A percentile compares a stretch with the other conserved stretches of the same genome.
These are phyloP conservation scores for Oncorhynchus tshawytscha DNA, from an alignment of 2,113 vertebrate genomes.

Conservation along the genomic window DNA sequence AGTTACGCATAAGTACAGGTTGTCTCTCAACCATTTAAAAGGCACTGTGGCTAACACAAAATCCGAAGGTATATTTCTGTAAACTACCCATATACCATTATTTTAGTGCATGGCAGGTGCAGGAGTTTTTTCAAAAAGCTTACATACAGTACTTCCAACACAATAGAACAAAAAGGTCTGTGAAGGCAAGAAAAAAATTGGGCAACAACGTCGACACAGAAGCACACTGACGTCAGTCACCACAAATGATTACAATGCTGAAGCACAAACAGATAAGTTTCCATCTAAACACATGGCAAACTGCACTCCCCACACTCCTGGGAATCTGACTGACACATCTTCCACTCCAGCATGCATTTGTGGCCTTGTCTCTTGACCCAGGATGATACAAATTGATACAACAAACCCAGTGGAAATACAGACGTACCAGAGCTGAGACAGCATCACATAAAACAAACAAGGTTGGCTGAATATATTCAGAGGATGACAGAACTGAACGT, in stretches of 20 bases:
- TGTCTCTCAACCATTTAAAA: too few species aligned
- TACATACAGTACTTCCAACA: too few species aligned
- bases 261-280: background rate
- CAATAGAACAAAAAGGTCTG: too few species aligned
- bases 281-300: background rate
- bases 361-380: background rate
- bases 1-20: too few species aligned
- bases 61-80: too few species aligned
- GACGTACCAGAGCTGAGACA: background rate
- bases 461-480: too few species aligned
- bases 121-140: too few species aligned
- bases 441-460: conserved; percentile 5
- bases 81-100: too few species aligned
- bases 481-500: background rate
- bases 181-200: background rate
- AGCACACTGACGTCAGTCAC: background rate
- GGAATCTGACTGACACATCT: background rate
- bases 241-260: conserved; percentile 4
- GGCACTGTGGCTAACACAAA: too few species aligned
- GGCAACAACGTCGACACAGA: background rate
- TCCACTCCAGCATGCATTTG: background rate
- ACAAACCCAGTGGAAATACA: background rate
- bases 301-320: background rate
- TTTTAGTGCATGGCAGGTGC: too few species aligned
- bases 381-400: conserved; percentile 12